Conservation (phyloP, 2,888 invertebrate genomes). For the Drosophila pegasa region DNA sequence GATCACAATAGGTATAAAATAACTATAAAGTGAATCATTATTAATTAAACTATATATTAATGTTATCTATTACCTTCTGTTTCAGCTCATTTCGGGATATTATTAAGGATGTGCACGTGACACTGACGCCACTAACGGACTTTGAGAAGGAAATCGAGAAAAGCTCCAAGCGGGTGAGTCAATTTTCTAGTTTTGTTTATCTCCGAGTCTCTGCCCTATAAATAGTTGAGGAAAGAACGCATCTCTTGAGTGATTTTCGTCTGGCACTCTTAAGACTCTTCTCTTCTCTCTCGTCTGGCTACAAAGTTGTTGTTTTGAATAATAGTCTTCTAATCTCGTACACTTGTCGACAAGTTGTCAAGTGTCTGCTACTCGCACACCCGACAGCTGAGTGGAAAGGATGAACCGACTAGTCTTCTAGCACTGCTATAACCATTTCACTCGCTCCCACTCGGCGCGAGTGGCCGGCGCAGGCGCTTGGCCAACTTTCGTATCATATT, state of each 20-base stretch:
- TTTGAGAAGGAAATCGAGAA: conserved; percentile 83
- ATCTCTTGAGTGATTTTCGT: conserved; percentile 45
- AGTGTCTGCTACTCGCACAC: conserved; percentile 36
- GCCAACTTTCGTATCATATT: conserved; percentile 64
- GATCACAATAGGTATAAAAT: conserved; percentile 81
- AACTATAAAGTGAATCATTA: not conserved
- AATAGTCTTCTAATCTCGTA: conserved; percentile 60
- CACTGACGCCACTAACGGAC: conserved; percentile 83
- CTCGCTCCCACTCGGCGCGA: conserved; percentile 28
- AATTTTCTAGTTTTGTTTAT: conserved; percentile 25
- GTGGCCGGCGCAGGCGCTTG: conserved; percentile 52
- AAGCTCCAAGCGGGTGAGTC: conserved; percentile 83
- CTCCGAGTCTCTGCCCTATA: conserved; percentile 24
- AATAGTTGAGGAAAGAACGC: conserved; percentile 35
- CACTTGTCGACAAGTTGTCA: conserved; percentile 66
- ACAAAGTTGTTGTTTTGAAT: conserved; percentile 64
- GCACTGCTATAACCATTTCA: conserved; percentile 45
- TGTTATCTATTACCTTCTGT: not conserved
- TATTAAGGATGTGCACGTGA: conserved; percentile 84
- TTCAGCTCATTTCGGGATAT: conserved; percentile 82
- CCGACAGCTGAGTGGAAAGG: conserved; percentile 35
- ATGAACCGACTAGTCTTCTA: conserved; percentile 29
- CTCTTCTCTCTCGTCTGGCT: conserved; percentile 12
- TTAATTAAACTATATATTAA: not conserved
- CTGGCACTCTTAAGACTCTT: conserved; percentile 3